phyloP scores from a whole-genome alignment of 2,113 vertebrate genomes.

The Talpa occidentalis region DNA sequence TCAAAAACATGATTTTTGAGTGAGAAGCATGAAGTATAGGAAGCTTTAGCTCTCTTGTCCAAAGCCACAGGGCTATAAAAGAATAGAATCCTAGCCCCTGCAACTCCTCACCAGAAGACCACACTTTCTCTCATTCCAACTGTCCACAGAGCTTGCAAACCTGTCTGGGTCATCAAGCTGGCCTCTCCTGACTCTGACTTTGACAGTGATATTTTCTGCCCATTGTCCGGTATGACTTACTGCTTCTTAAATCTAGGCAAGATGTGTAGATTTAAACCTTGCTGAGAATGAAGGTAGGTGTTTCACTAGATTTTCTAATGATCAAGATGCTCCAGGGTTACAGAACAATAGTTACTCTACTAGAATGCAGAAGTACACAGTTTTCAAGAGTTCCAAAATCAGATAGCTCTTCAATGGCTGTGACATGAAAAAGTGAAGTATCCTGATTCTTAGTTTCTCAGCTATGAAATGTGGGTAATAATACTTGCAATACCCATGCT shows the following conservation, averaged over 20 bases:
- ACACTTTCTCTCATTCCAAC: neutral
- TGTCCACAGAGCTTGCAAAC: neutral
- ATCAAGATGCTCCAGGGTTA: neutral
- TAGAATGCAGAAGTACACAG: neutral
- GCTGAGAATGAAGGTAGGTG: neutral
- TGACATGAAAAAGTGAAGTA: neutral
- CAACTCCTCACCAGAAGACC: neutral
- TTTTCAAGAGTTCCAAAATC: neutral
- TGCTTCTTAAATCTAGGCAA: neutral
- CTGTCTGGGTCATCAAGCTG: neutral
- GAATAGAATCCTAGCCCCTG: neutral
- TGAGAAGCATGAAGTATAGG: neutral
- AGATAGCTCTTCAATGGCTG: neutral
- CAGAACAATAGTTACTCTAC: neutral
- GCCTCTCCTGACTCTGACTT: neutral
- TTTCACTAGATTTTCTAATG: neutral
- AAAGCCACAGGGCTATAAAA: neutral
- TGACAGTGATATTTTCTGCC: neutral
- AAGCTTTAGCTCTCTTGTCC: neutral
- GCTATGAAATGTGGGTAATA: neutral
- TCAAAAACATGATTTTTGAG: neutral
- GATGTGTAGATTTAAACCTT: neutral
- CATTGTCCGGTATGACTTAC: neutral
- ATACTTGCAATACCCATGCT: neutral
- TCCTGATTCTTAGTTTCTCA: neutral